phyloP scores from a whole-genome alignment of 2,888 invertebrate genomes.

The Tinea pellionella region DNA sequence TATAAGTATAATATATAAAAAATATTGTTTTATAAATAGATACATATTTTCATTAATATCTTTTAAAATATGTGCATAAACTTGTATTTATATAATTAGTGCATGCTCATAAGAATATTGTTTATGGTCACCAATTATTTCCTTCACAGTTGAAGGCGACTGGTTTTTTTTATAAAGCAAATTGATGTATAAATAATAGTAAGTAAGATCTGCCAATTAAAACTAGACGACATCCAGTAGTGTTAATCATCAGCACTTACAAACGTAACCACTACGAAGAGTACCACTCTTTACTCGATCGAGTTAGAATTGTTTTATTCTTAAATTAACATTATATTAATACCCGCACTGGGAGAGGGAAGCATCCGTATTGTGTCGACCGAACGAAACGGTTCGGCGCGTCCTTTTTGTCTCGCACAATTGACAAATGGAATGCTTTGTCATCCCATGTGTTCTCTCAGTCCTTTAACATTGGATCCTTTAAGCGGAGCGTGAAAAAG shows the following conservation, averaged over 20 bases:
- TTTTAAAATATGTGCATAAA: not conserved
- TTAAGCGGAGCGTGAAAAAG: too few relatives aligned
- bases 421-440: too few relatives aligned
- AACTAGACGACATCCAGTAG: not conserved
- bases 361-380: too few relatives aligned
- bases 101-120: not conserved
- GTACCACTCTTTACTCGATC: not conserved
- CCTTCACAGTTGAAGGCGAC: not conserved
- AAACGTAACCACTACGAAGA: not conserved
- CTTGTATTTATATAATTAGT: not conserved
- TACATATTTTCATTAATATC: too few relatives aligned
- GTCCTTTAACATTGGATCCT: too few relatives aligned
- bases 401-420: too few relatives aligned
- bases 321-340: too few relatives aligned
- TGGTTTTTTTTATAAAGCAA: not conserved
- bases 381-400: too few relatives aligned
- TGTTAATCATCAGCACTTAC: not conserved
- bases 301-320: not conserved
- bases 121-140: not conserved
- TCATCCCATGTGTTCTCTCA: too few relatives aligned
- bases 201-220: not conserved
- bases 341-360: too few relatives aligned
- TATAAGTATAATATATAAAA: too few relatives aligned
- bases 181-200: not conserved
- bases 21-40: too few relatives aligned